These are phyloP conservation scores for Sinocyclocheilus anshuiensis DNA, from an alignment of 2,113 vertebrate species.

Conservation along the genomic window DNA sequence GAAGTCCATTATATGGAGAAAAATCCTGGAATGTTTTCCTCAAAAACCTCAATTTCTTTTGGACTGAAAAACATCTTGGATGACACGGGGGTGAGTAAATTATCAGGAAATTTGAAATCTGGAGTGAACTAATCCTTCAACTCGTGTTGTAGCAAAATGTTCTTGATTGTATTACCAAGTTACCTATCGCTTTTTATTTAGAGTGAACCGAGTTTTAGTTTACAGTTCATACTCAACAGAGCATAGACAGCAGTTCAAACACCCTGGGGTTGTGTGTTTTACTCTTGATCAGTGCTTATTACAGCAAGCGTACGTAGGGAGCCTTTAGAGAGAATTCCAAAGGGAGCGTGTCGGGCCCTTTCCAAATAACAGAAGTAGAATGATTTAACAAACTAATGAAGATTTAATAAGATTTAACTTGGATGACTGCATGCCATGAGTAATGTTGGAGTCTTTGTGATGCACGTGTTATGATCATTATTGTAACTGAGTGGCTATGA, in stretches of 20 bases:
- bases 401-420: background rate
- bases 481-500: constrained; percentile 14
- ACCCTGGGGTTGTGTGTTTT: constrained; percentile 13
- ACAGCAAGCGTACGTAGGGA: background rate
- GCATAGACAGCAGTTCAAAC: background rate
- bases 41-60: too few relatives aligned
- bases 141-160: background rate
- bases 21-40: too few relatives aligned
- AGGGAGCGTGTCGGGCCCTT: background rate
- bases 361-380: background rate
- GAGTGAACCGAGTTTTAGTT: background rate
- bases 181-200: background rate
- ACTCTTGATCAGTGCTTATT: background rate
- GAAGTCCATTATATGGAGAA: too few relatives aligned
- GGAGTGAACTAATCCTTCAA: background rate
- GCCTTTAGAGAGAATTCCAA: too few relatives aligned
- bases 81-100: too few relatives aligned
- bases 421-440: background rate
- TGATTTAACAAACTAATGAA: constrained; percentile 7
- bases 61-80: too few relatives aligned
- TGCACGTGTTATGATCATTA: background rate
- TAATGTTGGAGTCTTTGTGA: background rate
- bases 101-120: too few relatives aligned
- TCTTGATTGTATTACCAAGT: constrained; percentile 16
- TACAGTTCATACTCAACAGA: background rate